A percentile compares a stretch with the other conserved stretches of the same genome.
Evolutionary conservation across 2,113 vertebrate species (phyloP).

Genomic region (Tyto alba): DNA sequence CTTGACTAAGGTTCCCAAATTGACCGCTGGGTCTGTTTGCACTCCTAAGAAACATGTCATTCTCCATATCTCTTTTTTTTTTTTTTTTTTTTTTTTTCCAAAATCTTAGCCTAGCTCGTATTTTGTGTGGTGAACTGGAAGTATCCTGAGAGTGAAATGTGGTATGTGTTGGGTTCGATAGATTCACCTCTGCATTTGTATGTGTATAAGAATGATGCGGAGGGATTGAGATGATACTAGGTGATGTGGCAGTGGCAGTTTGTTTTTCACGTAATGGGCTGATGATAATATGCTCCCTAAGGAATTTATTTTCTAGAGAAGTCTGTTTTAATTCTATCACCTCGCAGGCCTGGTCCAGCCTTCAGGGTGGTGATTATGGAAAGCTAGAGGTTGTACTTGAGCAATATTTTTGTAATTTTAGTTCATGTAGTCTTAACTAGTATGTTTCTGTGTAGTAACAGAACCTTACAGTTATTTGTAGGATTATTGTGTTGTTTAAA

Average conservation of each 20-base stretch:
- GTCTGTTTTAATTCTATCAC: neutral
- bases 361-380: neutral
- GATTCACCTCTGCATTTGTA: neutral
- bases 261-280: neutral
- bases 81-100: neutral
- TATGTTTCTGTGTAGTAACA: neutral
- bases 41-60: neutral
- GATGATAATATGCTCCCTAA: neutral
- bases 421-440: neutral
- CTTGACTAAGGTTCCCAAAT: neutral
- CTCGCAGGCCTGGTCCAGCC: neutral
- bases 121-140: neutral
- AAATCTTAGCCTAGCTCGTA: neutral
- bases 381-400: neutral
- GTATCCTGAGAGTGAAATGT: neutral
- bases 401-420: neutral
- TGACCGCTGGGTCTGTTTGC: neutral
- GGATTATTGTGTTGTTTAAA: neutral
- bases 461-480: neutral
- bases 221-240: neutral
- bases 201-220: neutral
- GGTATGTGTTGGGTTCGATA: neutral
- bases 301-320: neutral
- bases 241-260: accelerated
- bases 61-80: no score